Base-by-base conservation (phyloP, 2,797 vertebrate genomes). In the Ciconia nigra region DNA sequence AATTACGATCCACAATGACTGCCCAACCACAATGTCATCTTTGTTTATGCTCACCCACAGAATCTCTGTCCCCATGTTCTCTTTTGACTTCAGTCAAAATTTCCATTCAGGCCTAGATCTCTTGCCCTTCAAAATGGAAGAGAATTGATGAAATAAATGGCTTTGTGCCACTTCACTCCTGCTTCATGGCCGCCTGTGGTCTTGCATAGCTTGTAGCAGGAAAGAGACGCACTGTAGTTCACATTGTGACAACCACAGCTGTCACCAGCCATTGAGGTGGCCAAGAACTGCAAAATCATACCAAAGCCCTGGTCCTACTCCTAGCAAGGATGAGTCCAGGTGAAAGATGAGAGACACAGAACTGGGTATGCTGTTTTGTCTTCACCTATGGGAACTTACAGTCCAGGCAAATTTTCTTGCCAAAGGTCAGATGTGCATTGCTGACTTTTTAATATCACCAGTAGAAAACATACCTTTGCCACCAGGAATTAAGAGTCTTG, bases 301-400 rank as follows among this genome's bases (percentile, higher is more conserved):
- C 33, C 8, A 26, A 51, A 39, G 15, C 33, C 9, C 16, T 67
- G 51, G 44, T 71, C 35, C 24, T 65, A 31, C 26, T 20, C 11
- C n/a, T 37, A 62, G 66, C 6, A 29, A 83, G 39, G 31, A 79
- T 39, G 15, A 31, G 28, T 28, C 33, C 31, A 20, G 39, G 11
- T 29, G n/a, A 54, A 70, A 44, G 33, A 70, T 7, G 9, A 80
- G 29, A 67, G 35, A 35, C 55, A 44, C 11, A 44, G 62, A 44
- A 24, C 0, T 57, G 13, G 5, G 4, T 44, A 57, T 46, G 20
- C 9, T 16, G 12, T 28, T 61, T 62, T 41, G 12, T 67, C 29
- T 55, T 22, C 42, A 62, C 15, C 37, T 69, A 11, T 0, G 0
- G 62, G 11, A 74, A 26, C 8, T 15, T 58, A 13, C 5, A 25